Evolutionary conservation across 2,888 invertebrate genomes (phyloP), one percentile per base, ranked within the genome.

Genomic region (Lepidocyrtoides sp.): DNA sequence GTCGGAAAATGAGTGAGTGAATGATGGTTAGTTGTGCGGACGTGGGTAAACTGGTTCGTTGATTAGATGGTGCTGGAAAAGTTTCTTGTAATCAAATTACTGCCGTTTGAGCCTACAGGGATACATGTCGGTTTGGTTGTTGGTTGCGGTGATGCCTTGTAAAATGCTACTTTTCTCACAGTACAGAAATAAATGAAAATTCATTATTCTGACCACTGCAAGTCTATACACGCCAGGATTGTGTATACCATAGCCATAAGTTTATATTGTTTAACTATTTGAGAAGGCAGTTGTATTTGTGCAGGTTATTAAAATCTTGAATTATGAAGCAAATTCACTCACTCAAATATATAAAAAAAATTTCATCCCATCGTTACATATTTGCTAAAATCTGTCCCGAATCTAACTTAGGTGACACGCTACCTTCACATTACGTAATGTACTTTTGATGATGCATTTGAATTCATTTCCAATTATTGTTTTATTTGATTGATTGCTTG

Each of bases 71-170:
- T 54, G 72, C 44, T 63, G 81, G 89, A 91, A 92, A 92, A 91
- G 89, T 92, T 91, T 84, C 44, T 86, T 51, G 66, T 93, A 93
- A 93, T 93, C 93, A 93, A 93, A 93, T 93, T 93, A 93, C 91
- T 91, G 92, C 89, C 91, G 82, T n/a, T 90, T 69, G 63, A 72
- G 87, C 91, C 92, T 81, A 41, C 54, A 60, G 90, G 83, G 83
- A 91, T 8, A 60, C 57, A 60, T 60, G 26, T 23, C 57, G n/a
- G 57, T 8, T 66, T 66, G 17, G n/a, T 66, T 3, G 32, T 66
- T n/a, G n/a, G 17, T 2, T 32, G 36, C 1, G 17, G 66, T 63
- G 57, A 17, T 69, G 66, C n/a, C n/a, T n/a, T n/a, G 26, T 26
- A 69, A 32, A 36, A 36, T 12, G n/a, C 51, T 7, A 4, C 32